These are phyloP conservation scores for Bacillus rossius DNA, from an alignment of 1,140 invertebrate species.

Conservation along the genomic window DNA sequence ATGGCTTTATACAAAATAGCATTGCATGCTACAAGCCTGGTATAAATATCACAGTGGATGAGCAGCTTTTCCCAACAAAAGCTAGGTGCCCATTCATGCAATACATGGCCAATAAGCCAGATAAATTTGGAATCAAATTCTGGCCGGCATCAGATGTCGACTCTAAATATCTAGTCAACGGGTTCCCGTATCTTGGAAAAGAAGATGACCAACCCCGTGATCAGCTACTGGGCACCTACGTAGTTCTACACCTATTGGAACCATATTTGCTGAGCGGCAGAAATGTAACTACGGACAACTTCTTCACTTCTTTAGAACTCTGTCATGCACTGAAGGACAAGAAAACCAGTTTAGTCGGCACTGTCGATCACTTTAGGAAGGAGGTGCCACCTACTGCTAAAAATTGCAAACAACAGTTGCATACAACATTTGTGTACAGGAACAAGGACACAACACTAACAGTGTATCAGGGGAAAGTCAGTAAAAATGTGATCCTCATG, in stretches of 20 bases:
- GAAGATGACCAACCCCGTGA: background rate
- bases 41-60: too few relatives aligned
- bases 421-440: background rate
- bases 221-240: too few relatives aligned
- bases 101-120: too few relatives aligned
- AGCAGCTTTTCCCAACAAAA: too few relatives aligned
- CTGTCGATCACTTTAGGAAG: conserved; percentile 7
- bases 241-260: too few relatives aligned
- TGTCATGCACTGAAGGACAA: conserved; percentile 15
- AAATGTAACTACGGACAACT: conserved; percentile 34
- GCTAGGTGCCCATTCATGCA: too few relatives aligned
- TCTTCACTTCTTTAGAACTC: conserved; percentile 28
- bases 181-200: too few relatives aligned
- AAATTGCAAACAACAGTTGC: background rate
- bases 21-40: too few relatives aligned
- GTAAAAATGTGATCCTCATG: conserved; percentile 21
- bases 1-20: too few relatives aligned
- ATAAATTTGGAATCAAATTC: conserved; percentile 1
- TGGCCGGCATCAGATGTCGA: background rate
- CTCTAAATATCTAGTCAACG: too few relatives aligned
- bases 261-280: conserved; percentile 1
- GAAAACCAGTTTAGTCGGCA: conserved; percentile 16
- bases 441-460: conserved; percentile 15
- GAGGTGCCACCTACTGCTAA: background rate
- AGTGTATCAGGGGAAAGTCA: conserved; percentile 20